Conservation (phyloP, 2,888 invertebrate species). For the Corbicula japonica region DNA sequence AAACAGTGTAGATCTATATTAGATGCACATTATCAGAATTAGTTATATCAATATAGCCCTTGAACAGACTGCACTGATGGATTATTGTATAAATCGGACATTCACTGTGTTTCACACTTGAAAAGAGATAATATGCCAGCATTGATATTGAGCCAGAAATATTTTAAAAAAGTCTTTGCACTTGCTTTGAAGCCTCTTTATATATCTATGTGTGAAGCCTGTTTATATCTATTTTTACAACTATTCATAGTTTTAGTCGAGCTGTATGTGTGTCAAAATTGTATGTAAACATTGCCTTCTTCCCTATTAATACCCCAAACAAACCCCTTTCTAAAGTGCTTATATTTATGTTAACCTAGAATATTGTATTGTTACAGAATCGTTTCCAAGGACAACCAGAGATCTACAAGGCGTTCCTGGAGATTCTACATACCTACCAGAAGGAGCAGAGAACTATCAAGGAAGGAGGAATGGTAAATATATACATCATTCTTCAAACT, state of each 20-base stretch:
- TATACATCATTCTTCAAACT: neutral
- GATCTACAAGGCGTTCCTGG: slow-evolving; percentile 98
- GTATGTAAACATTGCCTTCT: neutral
- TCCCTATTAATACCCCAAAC: neutral
- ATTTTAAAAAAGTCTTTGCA: no score
- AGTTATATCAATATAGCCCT: no score
- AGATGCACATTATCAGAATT: no score
- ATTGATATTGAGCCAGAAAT: no score
- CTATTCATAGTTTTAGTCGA: neutral
- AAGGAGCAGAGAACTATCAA: slow-evolving; percentile 95
- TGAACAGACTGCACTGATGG: no score
- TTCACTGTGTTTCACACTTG: no score
- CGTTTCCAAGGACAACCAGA: slow-evolving; percentile 99
- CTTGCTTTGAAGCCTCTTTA: neutral
- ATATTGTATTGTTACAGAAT: slow-evolving; percentile 89
- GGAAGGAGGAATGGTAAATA: slow-evolving; percentile 32
- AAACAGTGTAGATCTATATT: no score
- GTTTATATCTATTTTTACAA: neutral
- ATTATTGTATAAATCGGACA: no score
- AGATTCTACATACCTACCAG: slow-evolving; percentile 99
- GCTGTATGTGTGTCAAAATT: neutral
- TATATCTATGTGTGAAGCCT: neutral
- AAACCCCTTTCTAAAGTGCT: neutral
- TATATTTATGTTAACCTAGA: neutral
- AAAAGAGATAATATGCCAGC: no score